Evolutionary conservation across 2,888 invertebrate genomes (phyloP).

Genomic region (Altica lythri): DNA sequence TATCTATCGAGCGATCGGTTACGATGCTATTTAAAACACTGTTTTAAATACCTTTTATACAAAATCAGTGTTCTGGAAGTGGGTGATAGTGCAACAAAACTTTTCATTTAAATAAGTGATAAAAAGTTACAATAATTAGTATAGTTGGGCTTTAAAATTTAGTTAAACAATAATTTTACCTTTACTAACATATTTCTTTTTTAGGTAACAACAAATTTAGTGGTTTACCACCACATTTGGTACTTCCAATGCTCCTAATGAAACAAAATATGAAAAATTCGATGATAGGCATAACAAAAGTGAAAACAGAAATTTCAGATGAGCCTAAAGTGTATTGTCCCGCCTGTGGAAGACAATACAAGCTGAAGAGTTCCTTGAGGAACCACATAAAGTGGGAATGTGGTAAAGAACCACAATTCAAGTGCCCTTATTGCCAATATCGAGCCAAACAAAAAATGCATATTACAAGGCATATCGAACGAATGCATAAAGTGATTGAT

Average conservation of each 20-base stretch:
- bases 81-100: too few relatives aligned
- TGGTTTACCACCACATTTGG: constrained; percentile 66
- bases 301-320: constrained; percentile 35
- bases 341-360: constrained; percentile 79
- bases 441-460: constrained; percentile 82
- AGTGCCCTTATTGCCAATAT: constrained; percentile 78
- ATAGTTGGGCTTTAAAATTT: too few relatives aligned
- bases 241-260: constrained; percentile 69
- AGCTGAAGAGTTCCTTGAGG: constrained; percentile 74
- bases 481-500: constrained; percentile 74
- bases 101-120: too few relatives aligned
- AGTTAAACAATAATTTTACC: too few relatives aligned
- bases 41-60: too few relatives aligned
- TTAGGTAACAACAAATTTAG: constrained; percentile 18
- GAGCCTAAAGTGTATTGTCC: constrained; percentile 23
- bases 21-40: too few relatives aligned
- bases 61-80: too few relatives aligned
- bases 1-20: too few relatives aligned
- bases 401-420: constrained; percentile 80
- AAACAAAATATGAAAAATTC: constrained; percentile 59
- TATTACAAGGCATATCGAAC: constrained; percentile 75
- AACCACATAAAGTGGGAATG: constrained; percentile 85
- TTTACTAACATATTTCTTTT: constrained; percentile 14
- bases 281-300: constrained; percentile 43
- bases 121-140: too few relatives aligned